Conservation (phyloP, 2,797 vertebrate genomes). For the Tachyglossus aculeatus region DNA sequence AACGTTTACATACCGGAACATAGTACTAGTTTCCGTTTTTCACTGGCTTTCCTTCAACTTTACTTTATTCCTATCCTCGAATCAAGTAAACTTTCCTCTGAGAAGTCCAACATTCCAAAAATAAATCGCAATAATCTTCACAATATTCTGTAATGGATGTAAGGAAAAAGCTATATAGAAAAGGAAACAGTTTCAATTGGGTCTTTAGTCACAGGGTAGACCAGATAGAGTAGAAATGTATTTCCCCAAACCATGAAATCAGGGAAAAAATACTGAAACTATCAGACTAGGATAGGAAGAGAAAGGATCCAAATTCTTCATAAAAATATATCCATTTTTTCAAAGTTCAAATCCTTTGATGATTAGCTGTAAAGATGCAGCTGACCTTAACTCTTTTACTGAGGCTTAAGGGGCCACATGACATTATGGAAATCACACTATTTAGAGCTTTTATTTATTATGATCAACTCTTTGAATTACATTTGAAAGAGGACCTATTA, state of each 20-base stretch:
- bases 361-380: constrained; percentile 19
- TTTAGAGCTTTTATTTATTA: constrained; percentile 11
- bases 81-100: constrained; percentile 24
- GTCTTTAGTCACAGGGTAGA: constrained; percentile 38
- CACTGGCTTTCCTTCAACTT: neutral
- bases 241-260: constrained; percentile 11
- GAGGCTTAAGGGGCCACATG: neutral
- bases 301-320: constrained; percentile 16
- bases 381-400: constrained; percentile 22
- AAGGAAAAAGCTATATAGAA: constrained; percentile 21
- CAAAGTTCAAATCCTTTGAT: constrained; percentile 30
- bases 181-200: constrained; percentile 38
- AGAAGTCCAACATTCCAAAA: constrained; percentile 31
- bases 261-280: neutral
- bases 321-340: constrained; percentile 41
- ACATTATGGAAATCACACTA: constrained; percentile 21
- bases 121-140: constrained; percentile 33
- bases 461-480: constrained; percentile 7
- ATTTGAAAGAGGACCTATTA: neutral
- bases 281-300: constrained; percentile 17
- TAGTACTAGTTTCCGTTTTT: no score
- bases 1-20: no score
- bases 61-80: constrained; percentile 29
- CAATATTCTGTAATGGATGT: constrained; percentile 9
- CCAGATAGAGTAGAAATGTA: constrained; percentile 26